A percentile compares a stretch with the other conserved stretches of the same genome.
Conservation (phyloP, 2,888 invertebrate genomes). For the Sclerodermus sp. region DNA sequence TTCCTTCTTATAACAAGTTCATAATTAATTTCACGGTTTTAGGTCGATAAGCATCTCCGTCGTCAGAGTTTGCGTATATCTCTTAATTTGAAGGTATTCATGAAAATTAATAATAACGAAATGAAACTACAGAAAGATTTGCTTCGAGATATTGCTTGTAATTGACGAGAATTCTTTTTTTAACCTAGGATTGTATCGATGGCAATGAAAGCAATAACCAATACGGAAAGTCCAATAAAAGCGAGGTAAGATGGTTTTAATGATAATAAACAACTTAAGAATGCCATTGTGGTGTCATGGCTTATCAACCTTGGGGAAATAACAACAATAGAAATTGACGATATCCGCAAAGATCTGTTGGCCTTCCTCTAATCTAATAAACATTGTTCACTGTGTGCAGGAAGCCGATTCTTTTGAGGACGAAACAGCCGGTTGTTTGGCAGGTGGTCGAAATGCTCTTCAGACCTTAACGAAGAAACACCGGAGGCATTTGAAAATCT, state of each 20-base stretch:
- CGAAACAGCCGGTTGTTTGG: conserved; percentile 13
- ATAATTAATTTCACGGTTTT: neutral
- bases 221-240: conserved; percentile 1
- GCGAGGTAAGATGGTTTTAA: conserved; percentile 15
- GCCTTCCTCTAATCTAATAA: no score
- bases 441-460: conserved; percentile 11
- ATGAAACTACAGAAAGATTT: no score
- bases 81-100: conserved; percentile 25
- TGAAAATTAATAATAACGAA: no score
- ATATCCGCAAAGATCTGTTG: no score
- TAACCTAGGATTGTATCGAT: no score
- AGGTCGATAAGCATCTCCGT: conserved; percentile 25
- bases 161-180: no score
- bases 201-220: conserved; percentile 10
- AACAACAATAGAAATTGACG: no score
- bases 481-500: conserved; percentile 15
- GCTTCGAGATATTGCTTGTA: no score
- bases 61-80: conserved; percentile 22
- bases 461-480: conserved; percentile 26
- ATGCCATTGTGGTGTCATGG: no score
- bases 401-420: conserved; percentile 10
- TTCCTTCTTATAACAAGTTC: no score
- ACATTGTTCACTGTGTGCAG: no score
- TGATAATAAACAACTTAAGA: neutral
- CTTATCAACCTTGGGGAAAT: no score